phyloP scores from a whole-genome alignment of 2,113 vertebrate genomes.

The Archocentrus centrarchus region DNA sequence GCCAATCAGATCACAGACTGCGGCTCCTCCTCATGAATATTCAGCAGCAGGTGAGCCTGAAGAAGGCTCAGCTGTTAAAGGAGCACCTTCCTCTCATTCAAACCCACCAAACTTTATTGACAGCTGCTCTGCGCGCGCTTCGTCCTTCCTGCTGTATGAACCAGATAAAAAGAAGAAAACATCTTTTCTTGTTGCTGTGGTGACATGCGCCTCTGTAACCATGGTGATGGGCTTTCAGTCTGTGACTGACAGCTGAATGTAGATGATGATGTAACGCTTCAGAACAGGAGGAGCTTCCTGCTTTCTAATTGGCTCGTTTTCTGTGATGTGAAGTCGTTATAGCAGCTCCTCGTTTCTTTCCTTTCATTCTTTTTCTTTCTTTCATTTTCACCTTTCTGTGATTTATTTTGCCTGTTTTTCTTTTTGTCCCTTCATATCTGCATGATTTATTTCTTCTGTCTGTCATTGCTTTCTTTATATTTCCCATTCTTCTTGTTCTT shows the following conservation, averaged over 20 bases:
- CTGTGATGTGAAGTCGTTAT: not conserved
- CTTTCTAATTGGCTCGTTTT: constrained; percentile 13
- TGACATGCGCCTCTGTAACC: not conserved
- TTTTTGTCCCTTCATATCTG: not conserved
- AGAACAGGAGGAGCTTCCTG: not conserved
- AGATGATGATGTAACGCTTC: not conserved
- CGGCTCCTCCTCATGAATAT: constrained; percentile 19
- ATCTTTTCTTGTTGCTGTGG: not conserved
- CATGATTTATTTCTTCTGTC: not conserved
- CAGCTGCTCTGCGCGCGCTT: not conserved
- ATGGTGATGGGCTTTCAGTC: not conserved
- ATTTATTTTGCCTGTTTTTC: not conserved
- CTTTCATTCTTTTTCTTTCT: not conserved
- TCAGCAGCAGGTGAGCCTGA: constrained; percentile 18
- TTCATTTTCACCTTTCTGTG: not conserved
- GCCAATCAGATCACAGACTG: not conserved
- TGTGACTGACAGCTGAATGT: constrained; percentile 4
- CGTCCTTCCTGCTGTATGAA: too few species aligned
- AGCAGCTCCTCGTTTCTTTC: not conserved
- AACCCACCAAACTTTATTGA: not conserved
- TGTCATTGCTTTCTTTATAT: not conserved
- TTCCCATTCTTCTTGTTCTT: too few species aligned
- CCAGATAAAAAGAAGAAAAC: not conserved
- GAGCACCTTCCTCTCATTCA: not conserved
- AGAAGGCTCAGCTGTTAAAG: constrained; percentile 17